Base-by-base conservation (phyloP, 64 coral and sea anemone species). In the Catalaphyllia jardinei region DNA sequence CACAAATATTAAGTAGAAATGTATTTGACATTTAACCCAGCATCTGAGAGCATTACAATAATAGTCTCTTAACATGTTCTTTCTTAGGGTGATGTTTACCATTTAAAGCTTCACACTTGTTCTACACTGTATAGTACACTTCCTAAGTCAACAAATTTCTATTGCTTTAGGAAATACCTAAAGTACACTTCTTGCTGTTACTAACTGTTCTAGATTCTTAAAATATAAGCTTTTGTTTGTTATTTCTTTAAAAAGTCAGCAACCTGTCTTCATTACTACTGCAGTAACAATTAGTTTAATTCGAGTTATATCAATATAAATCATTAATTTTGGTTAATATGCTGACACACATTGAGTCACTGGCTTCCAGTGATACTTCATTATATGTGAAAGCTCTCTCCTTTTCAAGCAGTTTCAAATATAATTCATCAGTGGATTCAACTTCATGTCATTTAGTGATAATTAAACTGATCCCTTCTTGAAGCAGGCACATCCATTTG, bases 151-250 rank as follows among this genome's bases (percentile, higher is more conserved):
- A 27, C 9, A 7, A 69, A 69, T n/a, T 69, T 69, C 10, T 69
- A 9, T 25, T 69, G n/a, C 0, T 69, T 69, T 27, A 27, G 22
- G 65, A n/a, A 69, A 20, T 69, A 27, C 25, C 18, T 77, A 8
- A n/a, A 42, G 10, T 19, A 8, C n/a, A 79, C 19, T 19, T 60
- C 54, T 60, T 24, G 27, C 25, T 18, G 7, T 19, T 29, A 81
- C 29, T 81, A 12, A 62, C 16, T 83, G 18, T 24, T 65, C 79
- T 31, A 83, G 28, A 65, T 39, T 83, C 54, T 65, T 71, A 71
- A 71, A 85, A 71, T 85, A 51, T 71, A 38, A 85, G 19, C 20
- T 65, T 31, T 11, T 27, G n/a, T 71, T 85, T 85, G 31, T 52
- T 19, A 83, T 42, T 83, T 83, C 33, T 83, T 42, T 71, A 27